Base-by-base conservation (phyloP, 53 echinoderm and acorn worm genomes). In the Henricia sp. region DNA sequence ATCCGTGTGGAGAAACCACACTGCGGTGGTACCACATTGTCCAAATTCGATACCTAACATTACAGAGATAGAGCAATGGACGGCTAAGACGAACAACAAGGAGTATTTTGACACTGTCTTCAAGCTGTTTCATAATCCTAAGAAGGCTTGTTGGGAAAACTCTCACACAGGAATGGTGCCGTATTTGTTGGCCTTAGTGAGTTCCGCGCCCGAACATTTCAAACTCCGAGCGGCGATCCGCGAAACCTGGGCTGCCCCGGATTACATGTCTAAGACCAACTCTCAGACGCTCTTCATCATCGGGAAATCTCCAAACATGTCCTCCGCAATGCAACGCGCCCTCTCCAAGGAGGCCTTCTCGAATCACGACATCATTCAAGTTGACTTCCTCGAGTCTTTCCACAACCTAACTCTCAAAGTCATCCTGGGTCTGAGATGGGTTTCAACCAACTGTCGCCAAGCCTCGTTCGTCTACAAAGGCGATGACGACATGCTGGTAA, bases 401-500 rank as follows among this genome's bases (percentile, higher is more conserved):
- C 95, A 95, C 78, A 95, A 95, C 80, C 82, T 95, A 35, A 95
- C 95, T 11, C 77, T 95, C 25, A 95, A 95, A 64, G 95, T 95
- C 8, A 86, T 95, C 52, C 68, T 95, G 0, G 95, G 95, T 25
- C 77, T 93, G 25, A 70, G 74, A 13, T 95, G 95, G 95, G 77
- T 88, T 29, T 82, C 88, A 38, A 77, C 27, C 37, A 63, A 83
- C 39, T 95, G 95, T 54, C 71, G 84, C 9, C 63, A 84, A 0
- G 92, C 78, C 19, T 55, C 74, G 32, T 95, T 87, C 40, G 35
- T 95, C 48, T 95, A 95, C 68, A 95, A 95, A 70, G 95, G 95
- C 0, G 95, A 95, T 25, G 95, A 95, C 52, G 95, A 95, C 76
- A 95, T 95, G 95, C 77, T 95, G 52, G 93, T 95, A 72, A 95